Conservation (phyloP, 2,113 vertebrate genomes). For the Ctenomys sociabilis region DNA sequence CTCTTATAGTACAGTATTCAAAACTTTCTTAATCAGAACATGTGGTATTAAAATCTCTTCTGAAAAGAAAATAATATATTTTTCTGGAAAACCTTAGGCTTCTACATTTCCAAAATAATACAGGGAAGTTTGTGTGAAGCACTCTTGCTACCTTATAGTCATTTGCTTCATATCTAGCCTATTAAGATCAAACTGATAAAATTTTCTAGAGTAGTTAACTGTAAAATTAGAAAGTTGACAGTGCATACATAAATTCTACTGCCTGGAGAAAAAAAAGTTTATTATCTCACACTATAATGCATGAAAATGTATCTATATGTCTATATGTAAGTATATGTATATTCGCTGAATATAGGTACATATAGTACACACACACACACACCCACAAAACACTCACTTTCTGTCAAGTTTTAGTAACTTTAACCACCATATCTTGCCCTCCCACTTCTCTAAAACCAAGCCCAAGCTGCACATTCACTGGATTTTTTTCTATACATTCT, state of each 20-base stretch:
- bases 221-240: slow-evolving; percentile 78
- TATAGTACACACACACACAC: neutral
- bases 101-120: slow-evolving; percentile 39
- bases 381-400: neutral
- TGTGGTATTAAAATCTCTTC: neutral
- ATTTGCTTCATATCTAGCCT: slow-evolving; percentile 83
- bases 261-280: slow-evolving; percentile 66
- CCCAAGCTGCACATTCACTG: neutral
- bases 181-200: slow-evolving; percentile 82
- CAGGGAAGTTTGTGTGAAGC: slow-evolving; percentile 81
- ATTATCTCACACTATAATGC: neutral
- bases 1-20: neutral
- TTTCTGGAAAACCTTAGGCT: slow-evolving; percentile 76
- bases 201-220: slow-evolving; percentile 77
- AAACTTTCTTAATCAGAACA: slow-evolving; percentile 65
- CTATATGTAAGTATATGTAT: too few species aligned
- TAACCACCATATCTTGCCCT: fast-evolving
- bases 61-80: slow-evolving; percentile 68
- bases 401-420: slow-evolving; percentile 33
- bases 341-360: neutral
- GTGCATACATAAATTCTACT: slow-evolving; percentile 80
- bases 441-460: neutral
- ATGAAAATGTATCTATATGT: neutral
- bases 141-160: slow-evolving; percentile 76
- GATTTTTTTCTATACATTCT: neutral